phyloP scores from a whole-genome alignment of 2,113 vertebrate species.

The Cisticola juncidis region DNA sequence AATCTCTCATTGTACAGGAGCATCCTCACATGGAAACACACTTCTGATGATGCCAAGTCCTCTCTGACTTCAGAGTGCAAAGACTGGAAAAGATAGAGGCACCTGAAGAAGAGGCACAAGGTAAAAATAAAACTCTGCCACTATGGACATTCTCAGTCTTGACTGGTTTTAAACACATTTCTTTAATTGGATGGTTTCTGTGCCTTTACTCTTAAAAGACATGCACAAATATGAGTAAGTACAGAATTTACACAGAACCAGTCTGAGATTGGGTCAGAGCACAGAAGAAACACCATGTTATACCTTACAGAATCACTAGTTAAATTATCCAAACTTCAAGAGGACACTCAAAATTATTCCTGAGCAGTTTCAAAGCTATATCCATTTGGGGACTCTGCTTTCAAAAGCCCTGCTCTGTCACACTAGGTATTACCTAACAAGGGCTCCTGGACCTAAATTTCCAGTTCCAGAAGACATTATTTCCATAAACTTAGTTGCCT shows the following conservation, averaged over 20 bases:
- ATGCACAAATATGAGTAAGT: not conserved
- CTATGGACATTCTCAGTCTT: not conserved
- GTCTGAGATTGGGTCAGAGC: not conserved
- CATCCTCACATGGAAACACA: not conserved
- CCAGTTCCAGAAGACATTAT: not conserved
- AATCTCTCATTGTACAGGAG: not conserved
- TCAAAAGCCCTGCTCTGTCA: not conserved
- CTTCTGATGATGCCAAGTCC: not conserved
- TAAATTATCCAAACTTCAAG: not conserved
- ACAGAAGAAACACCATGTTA: not conserved
- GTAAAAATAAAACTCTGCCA: not conserved
- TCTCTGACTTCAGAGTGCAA: not conserved
- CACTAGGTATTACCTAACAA: not conserved
- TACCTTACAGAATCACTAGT: not conserved
- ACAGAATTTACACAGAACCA: not conserved
- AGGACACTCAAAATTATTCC: not conserved
- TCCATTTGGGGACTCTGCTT: not conserved
- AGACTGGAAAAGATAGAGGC: not conserved
- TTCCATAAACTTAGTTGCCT: not conserved
- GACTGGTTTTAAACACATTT: not conserved
- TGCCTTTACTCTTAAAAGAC: not conserved
- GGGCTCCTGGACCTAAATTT: not conserved
- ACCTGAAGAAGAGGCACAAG: not conserved
- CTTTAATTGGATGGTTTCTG: not conserved
- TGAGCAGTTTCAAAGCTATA: not conserved